A percentile compares a stretch with the other conserved stretches of the same genome.
Conservation (phyloP, 1,140 invertebrate species). For the Lethocerus indicus region DNA sequence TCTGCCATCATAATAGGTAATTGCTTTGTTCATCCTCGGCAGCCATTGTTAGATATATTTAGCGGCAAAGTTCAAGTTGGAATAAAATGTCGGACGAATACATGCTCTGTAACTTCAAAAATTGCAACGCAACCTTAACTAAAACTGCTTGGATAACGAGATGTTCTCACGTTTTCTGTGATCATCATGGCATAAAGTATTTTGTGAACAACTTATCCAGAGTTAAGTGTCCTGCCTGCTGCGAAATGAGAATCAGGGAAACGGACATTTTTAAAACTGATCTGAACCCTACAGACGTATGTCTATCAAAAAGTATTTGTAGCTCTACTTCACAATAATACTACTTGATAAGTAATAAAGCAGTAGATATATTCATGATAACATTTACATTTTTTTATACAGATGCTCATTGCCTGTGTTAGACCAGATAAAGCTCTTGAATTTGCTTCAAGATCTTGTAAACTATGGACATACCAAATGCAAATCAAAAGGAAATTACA, state of each 20-base stretch:
- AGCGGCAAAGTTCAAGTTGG: background rate
- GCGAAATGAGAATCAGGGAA: slow-evolving; percentile 5
- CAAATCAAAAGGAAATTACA: slow-evolving; percentile 2
- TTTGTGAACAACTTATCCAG: background rate
- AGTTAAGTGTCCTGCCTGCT: slow-evolving; percentile 11
- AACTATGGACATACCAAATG: slow-evolving; percentile 12
- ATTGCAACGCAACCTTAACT: slow-evolving; percentile 7
- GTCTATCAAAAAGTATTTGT: background rate
- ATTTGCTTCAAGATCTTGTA: background rate
- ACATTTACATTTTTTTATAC: background rate
- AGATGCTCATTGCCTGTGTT: slow-evolving; percentile 5
- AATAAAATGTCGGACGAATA: slow-evolving; percentile 6
- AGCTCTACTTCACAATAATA: background rate
- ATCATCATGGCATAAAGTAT: slow-evolving; percentile 4
- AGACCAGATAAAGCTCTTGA: slow-evolving; percentile 8
- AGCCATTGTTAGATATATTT: background rate
- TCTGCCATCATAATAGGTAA: background rate
- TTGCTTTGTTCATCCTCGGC: background rate
- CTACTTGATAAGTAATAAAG: background rate
- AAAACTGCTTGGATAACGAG: slow-evolving; percentile 10
- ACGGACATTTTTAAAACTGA: slow-evolving; percentile 8
- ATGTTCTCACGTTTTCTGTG: slow-evolving; percentile 13
- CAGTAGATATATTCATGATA: background rate
- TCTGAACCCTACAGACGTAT: slow-evolving; percentile 11
- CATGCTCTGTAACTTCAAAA: slow-evolving; percentile 9